These are phyloP conservation scores for Semaprochilodus insignis DNA, from an alignment of 2,797 vertebrate genomes.

Conservation along the genomic window DNA sequence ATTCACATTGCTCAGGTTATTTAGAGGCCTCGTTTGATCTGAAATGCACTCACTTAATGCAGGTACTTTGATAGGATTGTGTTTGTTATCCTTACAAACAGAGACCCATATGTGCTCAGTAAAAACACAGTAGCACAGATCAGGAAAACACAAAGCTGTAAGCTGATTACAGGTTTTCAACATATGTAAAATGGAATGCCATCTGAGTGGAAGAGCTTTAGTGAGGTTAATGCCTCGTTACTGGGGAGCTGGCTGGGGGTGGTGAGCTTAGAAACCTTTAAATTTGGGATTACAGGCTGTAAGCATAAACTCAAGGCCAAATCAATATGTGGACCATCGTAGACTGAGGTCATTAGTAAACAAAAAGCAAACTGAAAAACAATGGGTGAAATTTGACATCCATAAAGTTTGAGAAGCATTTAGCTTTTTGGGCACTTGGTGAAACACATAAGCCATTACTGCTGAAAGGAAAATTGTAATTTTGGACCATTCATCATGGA, in stretches of 20 bases:
- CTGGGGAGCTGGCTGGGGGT: constrained; percentile 41
- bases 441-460: not conserved
- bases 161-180: constrained; percentile 71
- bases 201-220: constrained; percentile 64
- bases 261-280: constrained; percentile 63
- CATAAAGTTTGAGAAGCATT: constrained; percentile 67
- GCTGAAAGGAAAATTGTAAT: too few species aligned
- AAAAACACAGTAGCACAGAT: constrained; percentile 38
- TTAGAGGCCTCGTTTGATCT: not conserved
- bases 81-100: constrained; percentile 4
- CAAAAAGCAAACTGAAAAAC: not conserved
- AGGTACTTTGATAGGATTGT: constrained; percentile 3
- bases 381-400: constrained; percentile 67
- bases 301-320: constrained; percentile 68
- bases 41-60: not conserved
- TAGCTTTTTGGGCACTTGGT: constrained; percentile 50
- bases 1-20: not conserved
- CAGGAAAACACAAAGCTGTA: constrained; percentile 54
- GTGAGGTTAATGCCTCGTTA: constrained; percentile 65
- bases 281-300: constrained; percentile 66
- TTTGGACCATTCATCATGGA: too few species aligned
- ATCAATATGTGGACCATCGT: constrained; percentile 62
- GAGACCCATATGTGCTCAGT: constrained; percentile 30
- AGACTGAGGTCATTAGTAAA: constrained; percentile 66
- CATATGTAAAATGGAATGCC: constrained; percentile 68